Conservation (phyloP, 2,113 vertebrate species). For the Sclerurus mexicanus region DNA sequence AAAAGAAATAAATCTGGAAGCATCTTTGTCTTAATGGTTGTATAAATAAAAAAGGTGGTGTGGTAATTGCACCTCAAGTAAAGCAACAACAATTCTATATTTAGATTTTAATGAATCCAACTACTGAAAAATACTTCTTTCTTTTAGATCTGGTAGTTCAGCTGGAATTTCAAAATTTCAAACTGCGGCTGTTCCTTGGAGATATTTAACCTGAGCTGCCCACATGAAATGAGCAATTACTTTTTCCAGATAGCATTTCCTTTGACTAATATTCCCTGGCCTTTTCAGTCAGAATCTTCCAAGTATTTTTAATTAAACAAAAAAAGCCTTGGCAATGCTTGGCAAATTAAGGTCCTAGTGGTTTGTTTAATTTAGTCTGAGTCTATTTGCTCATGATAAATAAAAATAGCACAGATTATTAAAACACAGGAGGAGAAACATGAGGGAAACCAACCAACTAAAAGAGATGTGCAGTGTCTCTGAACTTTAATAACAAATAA, state of each 20-base stretch:
- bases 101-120: not conserved
- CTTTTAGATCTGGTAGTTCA: not conserved
- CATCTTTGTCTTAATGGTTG: not conserved
- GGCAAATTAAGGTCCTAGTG: not conserved
- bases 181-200: not conserved
- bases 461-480: not conserved
- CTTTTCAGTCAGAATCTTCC: slow-evolving; percentile 14
- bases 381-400: not conserved
- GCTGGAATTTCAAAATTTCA: not conserved
- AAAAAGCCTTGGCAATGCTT: not conserved
- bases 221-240: not conserved
- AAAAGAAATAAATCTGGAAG: not conserved
- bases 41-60: not conserved
- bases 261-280: slow-evolving; percentile 12
- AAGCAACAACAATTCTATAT: not conserved
- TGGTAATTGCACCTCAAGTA: not conserved
- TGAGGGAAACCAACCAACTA: not conserved
- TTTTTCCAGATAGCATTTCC: not conserved
- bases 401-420: slow-evolving; percentile 38
- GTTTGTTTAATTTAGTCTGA: slow-evolving; percentile 26
- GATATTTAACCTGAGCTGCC: slow-evolving; percentile 19
- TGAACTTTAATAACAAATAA: not conserved
- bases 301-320: slow-evolving; percentile 56
- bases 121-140: not conserved
- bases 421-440: not conserved